phyloP scores from a whole-genome alignment of 2,113 vertebrate genomes.

The Camarhynchus parvulus region DNA sequence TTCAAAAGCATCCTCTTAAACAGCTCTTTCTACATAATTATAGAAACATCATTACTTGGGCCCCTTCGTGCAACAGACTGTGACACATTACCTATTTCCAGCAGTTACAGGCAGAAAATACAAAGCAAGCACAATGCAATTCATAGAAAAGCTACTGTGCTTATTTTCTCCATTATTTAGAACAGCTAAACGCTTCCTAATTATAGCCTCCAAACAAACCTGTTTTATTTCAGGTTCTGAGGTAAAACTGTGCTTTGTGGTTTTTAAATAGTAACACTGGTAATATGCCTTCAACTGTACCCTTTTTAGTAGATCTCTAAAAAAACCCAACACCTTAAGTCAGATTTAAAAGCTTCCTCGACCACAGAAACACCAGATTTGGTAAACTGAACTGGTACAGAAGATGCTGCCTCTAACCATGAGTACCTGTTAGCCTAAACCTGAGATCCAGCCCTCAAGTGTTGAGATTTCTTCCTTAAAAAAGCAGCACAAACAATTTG shows the following conservation, averaged over 20 bases:
- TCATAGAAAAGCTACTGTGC: neutral
- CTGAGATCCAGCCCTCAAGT: neutral
- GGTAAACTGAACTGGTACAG: neutral
- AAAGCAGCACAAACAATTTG: neutral
- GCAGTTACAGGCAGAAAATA: neutral
- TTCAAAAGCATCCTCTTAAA: neutral
- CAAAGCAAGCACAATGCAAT: neutral
- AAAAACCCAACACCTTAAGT: neutral
- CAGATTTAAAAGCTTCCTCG: neutral
- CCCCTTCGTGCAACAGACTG: neutral
- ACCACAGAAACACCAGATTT: neutral
- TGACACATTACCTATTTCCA: neutral
- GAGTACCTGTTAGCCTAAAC: neutral
- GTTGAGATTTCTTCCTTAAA: neutral
- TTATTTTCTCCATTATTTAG: neutral
- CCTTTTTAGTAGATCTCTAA: neutral
- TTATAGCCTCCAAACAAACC: neutral
- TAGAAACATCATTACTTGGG: neutral
- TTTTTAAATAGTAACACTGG: neutral
- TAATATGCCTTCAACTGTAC: neutral
- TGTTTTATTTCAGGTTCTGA: constrained; percentile 8
- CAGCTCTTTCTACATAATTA: neutral
- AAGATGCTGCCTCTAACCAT: neutral
- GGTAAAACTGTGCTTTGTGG: neutral
- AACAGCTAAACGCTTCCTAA: neutral